Evolutionary conservation across 2,113 vertebrate genomes (phyloP).

Genomic region (Myrmecobius fasciatus): DNA sequence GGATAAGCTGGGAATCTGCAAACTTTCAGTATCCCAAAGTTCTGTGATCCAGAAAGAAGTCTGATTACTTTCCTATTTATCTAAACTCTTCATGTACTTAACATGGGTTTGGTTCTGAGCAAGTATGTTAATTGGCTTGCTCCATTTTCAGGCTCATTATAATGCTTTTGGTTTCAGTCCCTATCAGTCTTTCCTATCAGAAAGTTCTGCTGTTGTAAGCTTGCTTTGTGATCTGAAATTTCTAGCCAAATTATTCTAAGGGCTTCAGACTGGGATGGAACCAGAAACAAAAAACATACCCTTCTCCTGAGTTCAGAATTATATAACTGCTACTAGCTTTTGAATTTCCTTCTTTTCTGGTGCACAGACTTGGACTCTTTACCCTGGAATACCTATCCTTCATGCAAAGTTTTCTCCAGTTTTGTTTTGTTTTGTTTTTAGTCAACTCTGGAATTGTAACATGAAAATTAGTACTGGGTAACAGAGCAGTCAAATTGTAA

Average conservation of each 20-base stretch:
- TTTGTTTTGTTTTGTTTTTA: not conserved
- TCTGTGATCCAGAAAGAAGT: not conserved
- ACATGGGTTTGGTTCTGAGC: not conserved
- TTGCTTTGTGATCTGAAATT: not conserved
- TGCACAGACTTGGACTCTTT: not conserved
- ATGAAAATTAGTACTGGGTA: not conserved
- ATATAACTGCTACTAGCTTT: not conserved
- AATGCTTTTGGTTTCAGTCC: not conserved
- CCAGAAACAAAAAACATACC: not conserved
- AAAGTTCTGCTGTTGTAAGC: not conserved
- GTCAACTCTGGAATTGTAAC: not conserved
- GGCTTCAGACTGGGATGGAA: not conserved
- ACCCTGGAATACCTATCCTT: not conserved
- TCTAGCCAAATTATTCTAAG: not conserved
- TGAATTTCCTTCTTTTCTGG: not conserved
- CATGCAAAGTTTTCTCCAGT: not conserved
- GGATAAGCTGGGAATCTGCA: not conserved
- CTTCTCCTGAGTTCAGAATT: not conserved
- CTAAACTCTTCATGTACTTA: not conserved
- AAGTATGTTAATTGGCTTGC: not conserved
- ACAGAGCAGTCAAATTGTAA: not conserved
- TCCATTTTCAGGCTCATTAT: not conserved
- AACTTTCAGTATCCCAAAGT: not conserved
- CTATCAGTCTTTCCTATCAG: not conserved
- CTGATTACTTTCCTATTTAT: not conserved